phyloP scores from a whole-genome alignment of 1,140 invertebrate genomes.

The Drosophila bocki region DNA sequence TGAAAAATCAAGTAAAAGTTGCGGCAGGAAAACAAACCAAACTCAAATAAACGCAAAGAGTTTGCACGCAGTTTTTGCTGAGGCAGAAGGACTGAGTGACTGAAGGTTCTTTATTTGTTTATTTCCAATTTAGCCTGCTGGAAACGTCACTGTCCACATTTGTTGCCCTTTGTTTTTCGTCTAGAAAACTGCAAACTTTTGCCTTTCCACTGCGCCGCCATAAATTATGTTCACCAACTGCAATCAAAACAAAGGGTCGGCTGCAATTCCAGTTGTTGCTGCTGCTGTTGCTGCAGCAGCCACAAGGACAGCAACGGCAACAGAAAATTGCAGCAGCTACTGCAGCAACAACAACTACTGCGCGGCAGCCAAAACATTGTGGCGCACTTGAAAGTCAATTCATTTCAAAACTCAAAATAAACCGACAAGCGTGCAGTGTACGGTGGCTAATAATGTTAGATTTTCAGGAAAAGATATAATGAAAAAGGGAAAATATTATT shows the following conservation, averaged over 20 bases:
- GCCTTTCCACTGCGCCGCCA: slow-evolving; percentile 45
- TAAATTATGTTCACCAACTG: slow-evolving; percentile 78
- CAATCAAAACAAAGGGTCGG: slow-evolving; percentile 72
- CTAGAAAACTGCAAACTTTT: slow-evolving; percentile 49
- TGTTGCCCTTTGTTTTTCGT: slow-evolving; percentile 31
- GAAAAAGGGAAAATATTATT: too few species aligned
- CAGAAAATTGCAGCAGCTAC: slow-evolving; percentile 19
- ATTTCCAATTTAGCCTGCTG: slow-evolving; percentile 56
- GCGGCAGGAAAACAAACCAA: slow-evolving; percentile 29
- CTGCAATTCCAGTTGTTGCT: slow-evolving; percentile 40
- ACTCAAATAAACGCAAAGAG: slow-evolving; percentile 52
- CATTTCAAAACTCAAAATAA: slow-evolving; percentile 58
- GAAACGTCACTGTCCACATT: slow-evolving; percentile 51
- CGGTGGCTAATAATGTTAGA: background rate
- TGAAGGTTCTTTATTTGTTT: slow-evolving; percentile 50
- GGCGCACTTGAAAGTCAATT: slow-evolving; percentile 77
- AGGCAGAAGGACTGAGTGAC: background rate
- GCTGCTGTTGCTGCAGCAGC: slow-evolving; percentile 11
- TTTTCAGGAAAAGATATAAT: too few species aligned
- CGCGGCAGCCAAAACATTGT: slow-evolving; percentile 52
- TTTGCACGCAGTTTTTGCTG: slow-evolving; percentile 65
- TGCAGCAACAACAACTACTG: slow-evolving; percentile 7
- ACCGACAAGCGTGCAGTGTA: slow-evolving; percentile 12
- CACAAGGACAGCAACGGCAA: slow-evolving; percentile 11
- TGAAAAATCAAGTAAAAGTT: slow-evolving; percentile 56